Base-by-base conservation (phyloP, 2,888 invertebrate species). In the Xestia sexstrigata region DNA sequence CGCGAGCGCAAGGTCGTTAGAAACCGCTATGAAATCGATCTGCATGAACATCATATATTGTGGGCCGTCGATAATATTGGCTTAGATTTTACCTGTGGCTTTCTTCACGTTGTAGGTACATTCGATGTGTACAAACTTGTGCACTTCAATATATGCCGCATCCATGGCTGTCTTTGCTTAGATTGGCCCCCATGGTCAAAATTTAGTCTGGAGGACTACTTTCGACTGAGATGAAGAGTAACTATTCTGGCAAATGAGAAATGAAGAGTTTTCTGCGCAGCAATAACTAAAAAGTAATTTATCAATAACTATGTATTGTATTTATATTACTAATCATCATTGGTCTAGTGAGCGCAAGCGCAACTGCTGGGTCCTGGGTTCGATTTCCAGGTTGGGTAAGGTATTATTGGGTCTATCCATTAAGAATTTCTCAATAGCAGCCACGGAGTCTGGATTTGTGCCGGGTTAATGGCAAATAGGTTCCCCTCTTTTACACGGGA, bases 1-100 rank as follows among this genome's bases (percentile, higher is more conserved):
- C 86, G 80, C 78, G 63, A 42, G 79, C 78, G 79, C 87, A 90
- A 89, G 90, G 89, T 88, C 90, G 87, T 89, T 90, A 91, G 90
- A 91, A 85, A 87, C 82, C 79, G 74, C 86, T 83, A 81, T 81
- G 80, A 87, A 86, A 85, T 88, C 86, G 86, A 89, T 81, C 84
- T 81, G 81, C 86, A 84, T 84, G 83, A 87, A 83, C 79, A 88
- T 89, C 88, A 85, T 87, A 71, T 81, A 47, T 70, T 79, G 65
- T 55, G 60, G 63, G 69, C 11, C 35, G 76, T 81, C 63, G 49
- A 49, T 66, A 63, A 55, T 67, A 73, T 62, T 67, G 45, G 55
- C 47, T 26, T 72, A 30, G 23, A 30, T 72, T 70, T 52, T n/a
- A 23, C 17, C 13, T 13, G 8, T 9, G 49, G 65, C 17, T 76